Evolutionary conservation across 2,113 vertebrate species (phyloP).

Genomic region (Centropus bengalensis): DNA sequence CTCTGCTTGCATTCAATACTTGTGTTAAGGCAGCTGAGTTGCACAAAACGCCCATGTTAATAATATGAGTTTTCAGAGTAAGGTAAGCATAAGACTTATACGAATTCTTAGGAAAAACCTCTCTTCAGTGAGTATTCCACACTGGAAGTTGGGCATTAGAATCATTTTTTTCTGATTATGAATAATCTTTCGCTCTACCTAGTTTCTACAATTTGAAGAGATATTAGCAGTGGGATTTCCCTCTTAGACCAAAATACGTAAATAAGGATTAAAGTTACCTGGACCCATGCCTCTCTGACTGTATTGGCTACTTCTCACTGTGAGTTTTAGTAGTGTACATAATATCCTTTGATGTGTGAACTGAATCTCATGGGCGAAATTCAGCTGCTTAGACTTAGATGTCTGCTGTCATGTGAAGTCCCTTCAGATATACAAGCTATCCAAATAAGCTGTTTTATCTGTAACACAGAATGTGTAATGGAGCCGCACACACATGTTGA

Average conservation of each 20-base stretch:
- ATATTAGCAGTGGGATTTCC: neutral
- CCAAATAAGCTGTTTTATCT: neutral
- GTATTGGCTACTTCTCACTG: too few species aligned
- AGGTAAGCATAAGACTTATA: neutral
- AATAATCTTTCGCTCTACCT: neutral
- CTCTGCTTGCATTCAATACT: neutral
- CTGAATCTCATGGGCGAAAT: neutral
- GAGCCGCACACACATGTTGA: neutral
- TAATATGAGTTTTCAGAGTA: neutral
- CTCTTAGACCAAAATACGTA: neutral
- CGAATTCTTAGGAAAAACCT: neutral
- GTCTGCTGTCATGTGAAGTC: neutral
- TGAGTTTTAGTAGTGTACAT: neutral
- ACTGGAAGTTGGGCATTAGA: neutral
- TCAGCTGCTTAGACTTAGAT: too few species aligned
- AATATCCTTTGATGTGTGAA: neutral
- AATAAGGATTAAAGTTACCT: neutral
- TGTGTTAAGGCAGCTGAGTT: neutral
- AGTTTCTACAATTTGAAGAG: neutral
- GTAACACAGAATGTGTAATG: accelerated
- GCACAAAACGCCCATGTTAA: neutral
- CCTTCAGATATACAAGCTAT: neutral
- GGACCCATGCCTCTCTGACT: neutral
- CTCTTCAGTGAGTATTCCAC: neutral
- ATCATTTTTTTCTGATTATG: neutral